A percentile compares a stretch with the other conserved stretches of the same genome.
phyloP scores from a whole-genome alignment of 1,140 invertebrate genomes.

The Pseudomyrmex pallidus region DNA sequence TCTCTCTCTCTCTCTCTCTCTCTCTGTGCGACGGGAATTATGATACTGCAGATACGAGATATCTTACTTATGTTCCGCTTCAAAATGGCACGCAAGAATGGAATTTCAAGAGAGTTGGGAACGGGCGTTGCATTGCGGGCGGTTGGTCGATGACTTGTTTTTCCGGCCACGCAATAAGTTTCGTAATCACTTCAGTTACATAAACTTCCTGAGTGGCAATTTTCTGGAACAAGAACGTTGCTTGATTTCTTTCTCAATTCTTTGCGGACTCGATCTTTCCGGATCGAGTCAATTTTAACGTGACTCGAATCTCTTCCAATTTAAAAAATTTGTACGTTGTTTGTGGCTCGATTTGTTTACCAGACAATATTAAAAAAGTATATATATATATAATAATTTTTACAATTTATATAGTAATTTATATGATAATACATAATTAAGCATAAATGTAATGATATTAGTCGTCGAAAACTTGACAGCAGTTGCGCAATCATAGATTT shows the following conservation, averaged over 20 bases:
- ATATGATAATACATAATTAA: too few species aligned
- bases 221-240: slow-evolving; percentile 32
- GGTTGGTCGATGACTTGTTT: slow-evolving; percentile 67
- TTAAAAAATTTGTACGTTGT: background rate
- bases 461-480: background rate
- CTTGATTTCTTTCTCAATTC: slow-evolving; percentile 44
- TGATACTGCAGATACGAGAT: slow-evolving; percentile 52
- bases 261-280: background rate
- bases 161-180: slow-evolving; percentile 62
- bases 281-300: slow-evolving; percentile 10
- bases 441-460: background rate
- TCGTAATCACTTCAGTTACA: slow-evolving; percentile 67
- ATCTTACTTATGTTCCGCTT: slow-evolving; percentile 37
- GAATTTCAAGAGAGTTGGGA: slow-evolving; percentile 33
- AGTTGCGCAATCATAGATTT: background rate
- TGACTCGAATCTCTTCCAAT: slow-evolving; percentile 8
- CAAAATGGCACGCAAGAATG: slow-evolving; percentile 36
- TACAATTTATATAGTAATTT: too few species aligned
- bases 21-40: slow-evolving; percentile 19
- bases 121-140: slow-evolving; percentile 39
- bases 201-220: slow-evolving; percentile 69
- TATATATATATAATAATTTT: too few species aligned
- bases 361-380: slow-evolving; percentile 8
- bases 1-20: too few species aligned
- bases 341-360: background rate